These are phyloP conservation scores for Cephalopterus ornatus DNA, from an alignment of 2,113 vertebrate species.

Conservation along the genomic window DNA sequence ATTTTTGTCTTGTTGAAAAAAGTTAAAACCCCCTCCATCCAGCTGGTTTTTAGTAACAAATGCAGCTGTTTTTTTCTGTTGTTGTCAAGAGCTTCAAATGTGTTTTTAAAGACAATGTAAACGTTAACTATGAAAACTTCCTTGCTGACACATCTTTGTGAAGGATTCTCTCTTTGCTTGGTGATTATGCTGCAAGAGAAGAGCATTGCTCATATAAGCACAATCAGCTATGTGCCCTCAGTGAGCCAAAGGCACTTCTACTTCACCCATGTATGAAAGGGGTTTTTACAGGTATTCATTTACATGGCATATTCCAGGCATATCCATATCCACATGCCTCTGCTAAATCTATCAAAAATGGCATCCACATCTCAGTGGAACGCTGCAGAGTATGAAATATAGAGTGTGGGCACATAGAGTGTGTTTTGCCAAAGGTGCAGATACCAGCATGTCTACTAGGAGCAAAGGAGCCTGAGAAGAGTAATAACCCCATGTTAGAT, in stretches of 20 bases:
- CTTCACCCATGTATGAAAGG: fast-evolving
- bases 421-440: fast-evolving
- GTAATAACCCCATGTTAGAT: neutral
- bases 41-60: neutral
- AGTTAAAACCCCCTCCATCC: neutral
- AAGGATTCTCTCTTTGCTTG: neutral
- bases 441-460: neutral
- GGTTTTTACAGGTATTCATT: fast-evolving
- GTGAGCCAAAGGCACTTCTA: fast-evolving
- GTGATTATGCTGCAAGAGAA: neutral
- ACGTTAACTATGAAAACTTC: neutral
- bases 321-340: neutral
- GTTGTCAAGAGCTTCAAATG: neutral
- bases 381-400: neutral
- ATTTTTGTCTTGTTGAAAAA: neutral
- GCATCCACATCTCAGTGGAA: neutral
- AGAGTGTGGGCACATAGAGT: fast-evolving
- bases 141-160: neutral
- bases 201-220: fast-evolving
- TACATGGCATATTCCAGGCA: neutral
- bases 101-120: neutral
- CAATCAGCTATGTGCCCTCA: neutral
- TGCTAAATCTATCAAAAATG: neutral
- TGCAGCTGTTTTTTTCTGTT: neutral
- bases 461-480: neutral